phyloP scores from a whole-genome alignment of 2,113 vertebrate species.

The Microtus oregoni region DNA sequence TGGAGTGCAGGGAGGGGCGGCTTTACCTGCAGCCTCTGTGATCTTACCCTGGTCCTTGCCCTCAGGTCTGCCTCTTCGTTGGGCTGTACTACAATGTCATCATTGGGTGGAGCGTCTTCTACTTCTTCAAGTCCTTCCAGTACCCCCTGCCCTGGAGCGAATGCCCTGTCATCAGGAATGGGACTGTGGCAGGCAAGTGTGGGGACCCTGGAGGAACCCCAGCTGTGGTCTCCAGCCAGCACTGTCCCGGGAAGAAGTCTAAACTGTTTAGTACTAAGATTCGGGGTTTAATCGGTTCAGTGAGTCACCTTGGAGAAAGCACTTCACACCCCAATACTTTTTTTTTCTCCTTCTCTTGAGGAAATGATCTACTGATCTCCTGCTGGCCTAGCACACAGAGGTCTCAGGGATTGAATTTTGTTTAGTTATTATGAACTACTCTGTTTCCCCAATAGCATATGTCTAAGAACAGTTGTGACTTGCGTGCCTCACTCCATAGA shows the following conservation, averaged over 20 bases:
- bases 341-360: background rate
- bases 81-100: slow-evolving; percentile 99
- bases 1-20: fast-evolving
- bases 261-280: background rate
- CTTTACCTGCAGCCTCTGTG: background rate
- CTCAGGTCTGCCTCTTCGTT: slow-evolving; percentile 96
- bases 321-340: background rate
- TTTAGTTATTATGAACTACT: background rate
- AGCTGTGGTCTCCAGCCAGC: background rate
- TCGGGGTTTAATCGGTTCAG: background rate
- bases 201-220: background rate
- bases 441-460: background rate
- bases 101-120: slow-evolving; percentile 99
- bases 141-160: slow-evolving; percentile 98
- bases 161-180: slow-evolving; percentile 93
- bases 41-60: background rate
- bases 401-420: background rate
- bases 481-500: background rate
- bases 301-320: background rate
- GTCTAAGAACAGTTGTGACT: background rate
- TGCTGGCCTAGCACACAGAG: background rate
- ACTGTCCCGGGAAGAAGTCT: background rate
- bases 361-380: background rate
- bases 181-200: slow-evolving; percentile 91
- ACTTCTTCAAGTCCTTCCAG: slow-evolving; percentile 99